Percentiles rank a stretch among this genome's conserved stretches.
Evolutionary conservation across 1,140 invertebrate genomes (phyloP).

Genomic region (Linepithema humile): DNA sequence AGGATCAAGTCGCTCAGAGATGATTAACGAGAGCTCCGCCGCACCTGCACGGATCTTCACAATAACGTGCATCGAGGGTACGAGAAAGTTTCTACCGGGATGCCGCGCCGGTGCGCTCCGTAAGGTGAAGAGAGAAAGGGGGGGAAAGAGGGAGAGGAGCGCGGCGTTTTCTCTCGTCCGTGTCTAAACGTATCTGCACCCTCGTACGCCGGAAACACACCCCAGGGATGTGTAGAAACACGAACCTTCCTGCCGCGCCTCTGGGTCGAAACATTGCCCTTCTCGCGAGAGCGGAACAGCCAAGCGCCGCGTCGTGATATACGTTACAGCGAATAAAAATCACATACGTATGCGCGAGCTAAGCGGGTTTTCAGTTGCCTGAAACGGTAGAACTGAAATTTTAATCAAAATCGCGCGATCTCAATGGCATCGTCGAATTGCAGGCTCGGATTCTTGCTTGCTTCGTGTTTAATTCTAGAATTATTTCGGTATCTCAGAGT

Average conservation of each 20-base stretch:
- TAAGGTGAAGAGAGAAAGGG: background rate
- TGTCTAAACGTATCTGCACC: slow-evolving; percentile 47
- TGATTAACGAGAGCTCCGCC: slow-evolving; percentile 58
- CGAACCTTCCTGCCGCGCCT: slow-evolving; percentile 41
- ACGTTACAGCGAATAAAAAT: slow-evolving; percentile 45
- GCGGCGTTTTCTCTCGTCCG: slow-evolving; percentile 11
- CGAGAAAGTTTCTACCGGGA: slow-evolving; percentile 57
- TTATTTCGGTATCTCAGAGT: background rate
- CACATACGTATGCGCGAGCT: background rate
- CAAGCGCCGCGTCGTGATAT: slow-evolving; percentile 16
- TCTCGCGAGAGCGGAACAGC: slow-evolving; percentile 27
- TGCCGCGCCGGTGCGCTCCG: background rate
- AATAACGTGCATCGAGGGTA: slow-evolving; percentile 50
- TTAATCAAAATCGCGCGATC: slow-evolving; percentile 13
- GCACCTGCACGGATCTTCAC: slow-evolving; percentile 53
- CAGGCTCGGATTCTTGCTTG: background rate
- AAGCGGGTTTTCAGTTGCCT: slow-evolving; percentile 4
- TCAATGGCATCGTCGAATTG: slow-evolving; percentile 5
- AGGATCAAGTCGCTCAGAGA: slow-evolving; percentile 64
- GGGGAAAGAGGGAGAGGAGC: background rate
- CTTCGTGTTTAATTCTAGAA: slow-evolving; percentile 5
- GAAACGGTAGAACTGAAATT: slow-evolving; percentile 7
- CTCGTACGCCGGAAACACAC: slow-evolving; percentile 51
- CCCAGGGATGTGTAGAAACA: slow-evolving; percentile 56
- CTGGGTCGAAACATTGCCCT: slow-evolving; percentile 39